Evolutionary conservation across 2,888 invertebrate genomes (phyloP), one percentile per base, ranked within the genome.

Genomic region (Scaptomyza reducta): DNA sequence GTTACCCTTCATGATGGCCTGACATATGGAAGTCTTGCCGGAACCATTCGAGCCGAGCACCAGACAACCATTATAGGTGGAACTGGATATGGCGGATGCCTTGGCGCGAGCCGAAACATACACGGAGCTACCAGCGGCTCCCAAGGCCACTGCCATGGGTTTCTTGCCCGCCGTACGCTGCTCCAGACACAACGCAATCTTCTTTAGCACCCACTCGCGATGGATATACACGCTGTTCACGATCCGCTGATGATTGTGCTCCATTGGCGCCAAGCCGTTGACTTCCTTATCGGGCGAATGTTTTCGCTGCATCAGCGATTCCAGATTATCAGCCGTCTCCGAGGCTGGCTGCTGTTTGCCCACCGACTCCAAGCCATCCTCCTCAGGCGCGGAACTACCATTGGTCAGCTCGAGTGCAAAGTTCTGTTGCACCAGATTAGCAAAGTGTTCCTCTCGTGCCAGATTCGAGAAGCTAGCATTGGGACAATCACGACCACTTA

Each of bases 191-290:
- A 98, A 96, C 1, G 96, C 95, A 35, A 99, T 94, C 92, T 99
- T 98, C 92, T 97, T 96, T 87, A 98, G 97, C 6, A 97, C 97
- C 98, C 98, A 99, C 92, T 99, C 98, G 9, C 98, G 94, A 58
- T 92, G 91, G 49, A 92, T 92, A 51, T 90, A 91, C 11, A 92
- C 90, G 7, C 87, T 81, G 69, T 69, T 80, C 1, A 89, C 70
- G 10, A 89, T 81, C 9, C 84, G 86, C n/a, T 70, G 89, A 42
- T 69, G 80, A 27, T 67, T 77, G 6, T 65, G 44, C 16, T 72
- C 75, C 33, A 77, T 45, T 5, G 70, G 53, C 3, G 83, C 78
- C 59, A 91, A 74, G 1, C 91, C 91, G 55, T 90, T 91, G 7
- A 85, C 89, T 50, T 91, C 91, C 61, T 92, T 92, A 57, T 91